These are phyloP conservation scores for Cassiopea xamachana DNA, from an alignment of 30 jellyfish, hydroid and myxozoan species.

Conservation along the genomic window DNA sequence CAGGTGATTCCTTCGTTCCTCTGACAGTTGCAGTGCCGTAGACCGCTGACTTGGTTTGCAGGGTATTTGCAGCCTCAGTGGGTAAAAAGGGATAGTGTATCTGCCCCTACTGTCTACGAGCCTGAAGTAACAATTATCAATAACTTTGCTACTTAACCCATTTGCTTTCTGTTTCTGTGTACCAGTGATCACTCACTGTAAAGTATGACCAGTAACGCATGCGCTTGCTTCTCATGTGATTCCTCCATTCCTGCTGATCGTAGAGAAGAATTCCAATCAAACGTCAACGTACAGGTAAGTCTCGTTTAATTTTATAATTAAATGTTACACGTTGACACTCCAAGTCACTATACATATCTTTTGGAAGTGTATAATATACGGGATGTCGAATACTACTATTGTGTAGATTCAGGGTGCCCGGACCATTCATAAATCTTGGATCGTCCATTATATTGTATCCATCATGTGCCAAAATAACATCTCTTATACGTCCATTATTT, in stretches of 20 bases:
- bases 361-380: no score
- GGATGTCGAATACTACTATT: no score
- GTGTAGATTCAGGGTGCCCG: no score
- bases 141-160: not conserved
- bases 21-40: not conserved
- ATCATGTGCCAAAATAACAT: no score
- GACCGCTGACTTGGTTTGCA: not conserved
- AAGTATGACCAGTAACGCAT: slow-evolving; percentile 51
- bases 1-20: slow-evolving; percentile 1
- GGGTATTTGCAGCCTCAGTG: not conserved
- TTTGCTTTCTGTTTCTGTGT: not conserved
- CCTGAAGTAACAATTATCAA: not conserved
- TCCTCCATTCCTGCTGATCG: slow-evolving; percentile 58
- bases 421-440: no score
- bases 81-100: not conserved
- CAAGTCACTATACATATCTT: no score
- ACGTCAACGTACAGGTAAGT: slow-evolving; percentile 33
- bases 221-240: slow-evolving; percentile 72
- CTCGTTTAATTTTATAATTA: not conserved
- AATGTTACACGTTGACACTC: no score
- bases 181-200: not conserved
- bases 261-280: slow-evolving; percentile 62
- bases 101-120: not conserved
- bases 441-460: no score
- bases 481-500: no score